Percentiles rank a stretch among this genome's conserved stretches.
Evolutionary conservation across 1,140 invertebrate genomes (phyloP).

Genomic region (Euschistus heros): DNA sequence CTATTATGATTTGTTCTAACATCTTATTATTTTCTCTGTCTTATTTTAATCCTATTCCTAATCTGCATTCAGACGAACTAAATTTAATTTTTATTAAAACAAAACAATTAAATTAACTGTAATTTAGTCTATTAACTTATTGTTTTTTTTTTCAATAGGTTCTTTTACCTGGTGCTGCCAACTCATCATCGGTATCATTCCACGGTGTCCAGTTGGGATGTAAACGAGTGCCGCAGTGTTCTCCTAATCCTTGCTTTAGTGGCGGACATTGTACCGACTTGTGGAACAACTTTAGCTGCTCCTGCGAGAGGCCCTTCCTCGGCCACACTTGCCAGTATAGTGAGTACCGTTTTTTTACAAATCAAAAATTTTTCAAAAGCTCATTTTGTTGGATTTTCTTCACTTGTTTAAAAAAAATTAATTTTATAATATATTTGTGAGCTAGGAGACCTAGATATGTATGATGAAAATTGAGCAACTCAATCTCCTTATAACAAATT

Average conservation of each 20-base stretch:
- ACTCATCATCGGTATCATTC: slow-evolving; percentile 36
- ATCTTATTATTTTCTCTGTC: background rate
- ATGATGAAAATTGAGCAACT: too few species aligned
- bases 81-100: too few species aligned
- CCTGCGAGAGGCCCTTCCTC: slow-evolving; percentile 74
- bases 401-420: too few species aligned
- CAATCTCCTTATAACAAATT: too few species aligned
- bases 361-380: too few species aligned
- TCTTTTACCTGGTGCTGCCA: slow-evolving; percentile 34
- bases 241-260: slow-evolving; percentile 74
- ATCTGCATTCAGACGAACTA: too few species aligned
- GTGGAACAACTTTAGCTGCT: slow-evolving; percentile 78
- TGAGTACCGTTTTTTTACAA: slow-evolving; percentile 40
- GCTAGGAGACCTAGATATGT: too few species aligned
- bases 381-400: too few species aligned
- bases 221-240: slow-evolving; percentile 65
- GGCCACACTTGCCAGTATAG: slow-evolving; percentile 80
- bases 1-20: background rate
- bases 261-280: slow-evolving; percentile 77
- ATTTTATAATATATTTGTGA: too few species aligned
- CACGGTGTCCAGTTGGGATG: slow-evolving; percentile 58
- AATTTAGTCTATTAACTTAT: too few species aligned
- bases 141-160: slow-evolving; percentile 13
- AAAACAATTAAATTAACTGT: too few species aligned
- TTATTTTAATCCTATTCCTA: too few species aligned